phyloP scores from a whole-genome alignment of 2,113 vertebrate species.

The Barnardius zonarius region DNA sequence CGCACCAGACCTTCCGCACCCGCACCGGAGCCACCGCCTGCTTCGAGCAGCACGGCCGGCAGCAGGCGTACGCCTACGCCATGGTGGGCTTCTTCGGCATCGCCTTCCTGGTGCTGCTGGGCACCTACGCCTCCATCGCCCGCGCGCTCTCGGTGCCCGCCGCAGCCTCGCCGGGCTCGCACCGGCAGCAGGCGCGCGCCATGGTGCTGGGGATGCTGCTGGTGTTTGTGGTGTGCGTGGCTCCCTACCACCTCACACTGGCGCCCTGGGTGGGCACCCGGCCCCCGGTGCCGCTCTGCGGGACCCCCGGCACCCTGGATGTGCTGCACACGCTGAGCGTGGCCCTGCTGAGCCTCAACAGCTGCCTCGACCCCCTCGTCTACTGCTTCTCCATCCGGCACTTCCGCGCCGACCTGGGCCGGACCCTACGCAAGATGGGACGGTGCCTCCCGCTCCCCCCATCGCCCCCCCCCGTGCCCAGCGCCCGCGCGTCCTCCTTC shows the following conservation, averaged over 20 bases:
- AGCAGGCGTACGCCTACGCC: background rate
- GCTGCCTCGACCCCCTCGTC: constrained; percentile 67
- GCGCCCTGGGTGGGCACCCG: constrained; percentile 54
- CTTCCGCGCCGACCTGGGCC: constrained; percentile 47
- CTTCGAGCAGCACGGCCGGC: constrained; percentile 48
- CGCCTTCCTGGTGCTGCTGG: constrained; percentile 63
- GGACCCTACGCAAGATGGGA: background rate
- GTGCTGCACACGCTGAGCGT: constrained; percentile 58
- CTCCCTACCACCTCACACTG: constrained; percentile 67
- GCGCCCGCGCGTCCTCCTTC: background rate
- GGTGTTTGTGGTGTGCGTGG: constrained; percentile 66
- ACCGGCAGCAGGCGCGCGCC: constrained; percentile 44
- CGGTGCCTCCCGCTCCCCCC: background rate
- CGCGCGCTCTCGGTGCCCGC: background rate
- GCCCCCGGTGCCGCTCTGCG: background rate
- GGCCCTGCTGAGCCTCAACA: constrained; percentile 70
- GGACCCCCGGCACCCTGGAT: background rate
- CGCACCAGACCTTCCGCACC: constrained; percentile 16
- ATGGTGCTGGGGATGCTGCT: constrained; percentile 70
- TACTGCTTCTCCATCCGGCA: constrained; percentile 64
- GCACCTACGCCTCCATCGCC: constrained; percentile 50
- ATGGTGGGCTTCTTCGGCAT: constrained; percentile 35
- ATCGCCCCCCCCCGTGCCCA: accelerated
- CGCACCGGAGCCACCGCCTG: background rate
- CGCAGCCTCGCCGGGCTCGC: background rate